Evolutionary conservation across 2,113 vertebrate species (phyloP), one percentile per base, ranked within the genome.

Genomic region (Boulengeromyrus knoepffleri): DNA sequence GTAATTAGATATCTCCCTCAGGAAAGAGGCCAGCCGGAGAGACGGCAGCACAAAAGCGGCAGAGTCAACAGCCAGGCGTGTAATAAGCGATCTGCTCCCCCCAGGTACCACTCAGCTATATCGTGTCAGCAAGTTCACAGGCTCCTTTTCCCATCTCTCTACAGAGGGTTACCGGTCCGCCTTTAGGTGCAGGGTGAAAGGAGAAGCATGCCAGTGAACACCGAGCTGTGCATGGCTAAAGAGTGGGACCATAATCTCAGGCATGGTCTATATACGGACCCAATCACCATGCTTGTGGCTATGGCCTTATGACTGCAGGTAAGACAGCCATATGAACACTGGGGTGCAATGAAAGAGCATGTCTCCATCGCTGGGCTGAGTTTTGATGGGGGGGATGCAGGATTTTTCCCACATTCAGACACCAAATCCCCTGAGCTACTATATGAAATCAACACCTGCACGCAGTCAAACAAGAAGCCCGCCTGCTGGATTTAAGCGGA

Each of bases 41-140:
- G 21, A 62, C 66, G 62, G 62, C 66, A 21, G 6, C 47, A 80
- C 47, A 89, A 66, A 84, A 66, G 85, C 15, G 13, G 36, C 19
- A 46, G 70, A 80, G 86, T 88, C 47, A 45, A 83, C 47, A 83
- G 24, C 47, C 31, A 93, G 90, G 92, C 92, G 92, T 94, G 92
- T 93, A 91, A 95, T 94, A 53, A 84, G 89, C 39, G 50, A 47
- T 24, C n/a, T 46, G 88, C 47, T 49, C 3, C 88, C 90, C 53
- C 31, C 84, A 85, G 91, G 89, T 77, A 19, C 46, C 80, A 50
- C 5, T 42, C 58, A 50, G 87, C 91, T 89, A 90, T 91, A 91
- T 85, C 85, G 88, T 90, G 90, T 92, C 90, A 80, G 42, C 85
- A 89, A 52, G 88, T 91, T 90, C 90, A 36, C 31, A 52, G 24